A percentile compares a stretch with the other conserved stretches of the same genome.
Conservation (phyloP, 2,888 invertebrate genomes). For the Bruchidius siliquastri region DNA sequence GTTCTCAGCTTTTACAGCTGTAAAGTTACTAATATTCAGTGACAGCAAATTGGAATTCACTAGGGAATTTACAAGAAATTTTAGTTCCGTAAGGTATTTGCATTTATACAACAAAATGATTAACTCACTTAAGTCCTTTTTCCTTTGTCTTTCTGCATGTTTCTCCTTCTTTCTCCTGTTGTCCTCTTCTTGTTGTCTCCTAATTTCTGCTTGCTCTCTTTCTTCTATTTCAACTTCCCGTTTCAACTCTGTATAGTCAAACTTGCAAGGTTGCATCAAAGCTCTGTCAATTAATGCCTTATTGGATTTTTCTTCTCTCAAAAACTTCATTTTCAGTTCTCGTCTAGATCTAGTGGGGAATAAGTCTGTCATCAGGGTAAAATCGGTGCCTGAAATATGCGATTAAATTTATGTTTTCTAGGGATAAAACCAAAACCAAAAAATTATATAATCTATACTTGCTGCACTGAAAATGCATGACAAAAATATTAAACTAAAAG, state of each 20-base stretch:
- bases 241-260: slow-evolving; percentile 61
- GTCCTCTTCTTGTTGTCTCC: slow-evolving; percentile 24
- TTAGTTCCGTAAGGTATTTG: too few relatives aligned
- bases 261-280: slow-evolving; percentile 62
- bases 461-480: too few relatives aligned
- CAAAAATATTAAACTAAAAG: too few relatives aligned
- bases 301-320: slow-evolving; percentile 82
- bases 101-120: neutral
- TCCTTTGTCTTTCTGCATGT: slow-evolving; percentile 4
- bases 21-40: neutral
- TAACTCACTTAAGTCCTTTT: neutral
- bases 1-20: neutral
- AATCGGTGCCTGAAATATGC: slow-evolving; percentile 70
- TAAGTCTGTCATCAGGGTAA: slow-evolving; percentile 78
- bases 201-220: slow-evolving; percentile 39
- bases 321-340: slow-evolving; percentile 89
- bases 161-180: slow-evolving; percentile 16
- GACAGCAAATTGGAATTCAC: too few relatives aligned
- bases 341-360: slow-evolving; percentile 73
- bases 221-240: slow-evolving; percentile 53
- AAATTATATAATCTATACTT: too few relatives aligned
- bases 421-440: too few relatives aligned
- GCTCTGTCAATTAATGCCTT: slow-evolving; percentile 70
- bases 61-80: too few relatives aligned
- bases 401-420: neutral